Base-by-base conservation (phyloP, 2,797 vertebrate genomes). In the Hemibagrus guttatus region DNA sequence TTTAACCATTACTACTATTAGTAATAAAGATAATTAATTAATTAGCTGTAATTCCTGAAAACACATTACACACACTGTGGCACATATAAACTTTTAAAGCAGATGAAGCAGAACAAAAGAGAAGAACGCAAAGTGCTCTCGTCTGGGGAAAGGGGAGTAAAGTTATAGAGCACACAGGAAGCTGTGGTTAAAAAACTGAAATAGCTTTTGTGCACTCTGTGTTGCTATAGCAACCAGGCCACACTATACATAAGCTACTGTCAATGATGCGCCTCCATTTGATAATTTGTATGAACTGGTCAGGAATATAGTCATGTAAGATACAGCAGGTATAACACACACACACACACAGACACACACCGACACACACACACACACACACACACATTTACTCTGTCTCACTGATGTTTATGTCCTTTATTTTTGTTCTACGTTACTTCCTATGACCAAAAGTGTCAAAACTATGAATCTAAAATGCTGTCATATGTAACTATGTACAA, bases 191-290 rank as follows among this genome's bases (percentile, higher is more conserved):
- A 86, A 90, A 91, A 91, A 89, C 92, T 89, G 81, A 95, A 96
- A 95, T 94, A 93, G 91, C 92, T 92, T 92, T 91, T 90, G 85
- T 91, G 92, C 86, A 86, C 87, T 90, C 92, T 84, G 61, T 28
- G 91, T 91, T 93, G 94, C 94, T 92, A 96, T 96, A 90, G 95
- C 93, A 96, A 96, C 96, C 91, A 89, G 84, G 89, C 95, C 95
- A 92, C 81, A 89, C 91, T 93, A 94, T 90, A 88, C 92, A 91
- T 87, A 93, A 93, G 94, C 94, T 91, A 86, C 94, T 94, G 42
- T 84, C 89, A 88, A 91, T 94, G 93, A 92, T 93, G 90, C 93
- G 92, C 91, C 95, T 95, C 94, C 95, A 93, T 95, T 95, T 94
- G 90, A 86, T 91, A 86, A 80, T 88, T 88, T 75, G 4, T 52